A percentile compares a stretch with the other conserved stretches of the same genome.
phyloP scores from a whole-genome alignment of 30 jellyfish, hydroid and myxozoan genomes.

The Turritopsis rubra region DNA sequence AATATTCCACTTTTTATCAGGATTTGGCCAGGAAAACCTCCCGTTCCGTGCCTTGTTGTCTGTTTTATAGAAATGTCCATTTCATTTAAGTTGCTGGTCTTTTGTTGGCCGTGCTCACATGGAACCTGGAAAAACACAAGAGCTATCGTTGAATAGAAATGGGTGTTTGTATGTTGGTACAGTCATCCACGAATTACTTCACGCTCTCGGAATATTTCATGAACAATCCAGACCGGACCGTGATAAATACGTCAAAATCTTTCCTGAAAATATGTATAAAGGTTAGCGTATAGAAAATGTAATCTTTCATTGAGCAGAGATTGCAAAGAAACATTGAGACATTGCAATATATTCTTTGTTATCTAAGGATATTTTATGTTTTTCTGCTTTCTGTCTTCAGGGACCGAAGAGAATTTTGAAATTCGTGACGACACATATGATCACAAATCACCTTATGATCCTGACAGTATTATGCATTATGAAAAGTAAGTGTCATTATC shows the following conservation, averaged over 20 bases:
- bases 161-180: not conserved
- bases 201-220: slow-evolving; percentile 11
- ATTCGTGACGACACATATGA: not conserved
- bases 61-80: too few relatives aligned
- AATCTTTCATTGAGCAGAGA: too few relatives aligned
- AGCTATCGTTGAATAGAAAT: not conserved
- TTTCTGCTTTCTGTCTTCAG: not conserved
- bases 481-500: not conserved
- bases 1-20: too few relatives aligned
- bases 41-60: too few relatives aligned
- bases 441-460: slow-evolving; percentile 1
- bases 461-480: slow-evolving; percentile 18
- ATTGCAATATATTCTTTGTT: too few relatives aligned
- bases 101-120: not conserved
- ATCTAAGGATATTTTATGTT: too few relatives aligned
- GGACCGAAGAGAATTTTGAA: not conserved
- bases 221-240: not conserved
- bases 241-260: slow-evolving; percentile 1
- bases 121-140: slow-evolving; percentile 3
- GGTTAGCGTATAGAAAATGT: too few relatives aligned
- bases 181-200: slow-evolving; percentile 3
- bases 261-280: not conserved
- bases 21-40: too few relatives aligned
- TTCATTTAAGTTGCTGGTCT: slow-evolving; percentile 14
- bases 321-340: too few relatives aligned